Base-by-base conservation (phyloP, 2,888 invertebrate species). In the Phlogophora meticulosa region DNA sequence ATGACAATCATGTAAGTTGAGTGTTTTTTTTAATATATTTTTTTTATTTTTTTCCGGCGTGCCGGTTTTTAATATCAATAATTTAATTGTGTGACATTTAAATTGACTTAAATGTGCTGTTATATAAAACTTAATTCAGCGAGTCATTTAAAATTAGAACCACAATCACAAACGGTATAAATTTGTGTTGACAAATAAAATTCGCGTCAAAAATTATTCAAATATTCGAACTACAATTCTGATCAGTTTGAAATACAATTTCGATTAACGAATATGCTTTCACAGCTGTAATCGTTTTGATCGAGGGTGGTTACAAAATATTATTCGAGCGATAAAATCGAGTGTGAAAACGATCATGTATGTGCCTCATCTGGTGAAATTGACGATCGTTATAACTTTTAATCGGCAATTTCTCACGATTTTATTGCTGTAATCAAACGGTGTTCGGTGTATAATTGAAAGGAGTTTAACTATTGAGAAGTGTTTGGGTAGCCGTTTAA, bases 381-480 rank as follows among this genome's bases (percentile, higher is more conserved):
- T 66, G 53, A 45, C n/a, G 66, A 72, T 74, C 64, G 68, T 83
- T 82, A 80, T 76, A 81, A 84, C 69, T 79, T 84, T 81, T 83
- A 76, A 81, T 68, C 62, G 74, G 34, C 64, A 28, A 66, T 78
- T 65, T 68, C 69, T 62, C 67, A 56, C 57, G 46, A 57, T 79
- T 79, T 80, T 75, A 79, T 57, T 49, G 45, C 59, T 15, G 51
- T 65, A 73, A 76, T 76, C 55, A 72, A 78, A 71, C 34, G 15
- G n/a, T 58, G 13, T 68, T 45, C 46, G 11, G 22, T 57, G 17
- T 71, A 32, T 76, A 63, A 76, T 76, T 71, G 72, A 53, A 70
- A 68, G 45, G 66, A 51, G 52, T 64, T 67, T 64, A 42, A 72
- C 48, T 64, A 66, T 68, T 38, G 22, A 46, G n/a, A 51, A 55